Evolutionary conservation across 2,888 invertebrate species (phyloP), one percentile per base, ranked within the genome.

Genomic region (Bellardia pandia): DNA sequence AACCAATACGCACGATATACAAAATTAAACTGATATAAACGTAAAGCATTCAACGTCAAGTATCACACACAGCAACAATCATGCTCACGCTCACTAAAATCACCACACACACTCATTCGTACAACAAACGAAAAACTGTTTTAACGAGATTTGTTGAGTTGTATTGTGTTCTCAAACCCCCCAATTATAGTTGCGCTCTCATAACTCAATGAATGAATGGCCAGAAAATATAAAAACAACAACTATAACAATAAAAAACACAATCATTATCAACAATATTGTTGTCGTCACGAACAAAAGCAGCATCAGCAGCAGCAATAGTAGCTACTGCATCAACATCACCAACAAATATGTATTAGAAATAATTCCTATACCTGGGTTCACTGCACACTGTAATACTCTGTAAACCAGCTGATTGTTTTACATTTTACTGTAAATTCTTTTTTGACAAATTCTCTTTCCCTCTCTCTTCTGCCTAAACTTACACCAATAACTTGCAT

Each of bases 1-100:
- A 76, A 85, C 85, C 53, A 64, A 76, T 33, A 80, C 85, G 69
- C 85, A 76, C 85, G 85, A 85, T 75, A 76, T 75, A 75, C 75
- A 85, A 80, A 69, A 53, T 85, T 75, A 53, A 85, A 85, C 85
- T 85, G 79, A 85, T 75, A 68, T 74, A 68, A 74, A 60, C 56
- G n/a, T 74, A 33, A 68, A 56, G 23, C 62, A 79, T 4, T n/a
- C 53, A 79, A 69, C 9, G 48, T 68, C 33, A 85, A 85, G 51
- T 60, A 79, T 62, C 81, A 66, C 56, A 79, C 68, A 66, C 42
- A 33, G 16, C 37, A 64, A 40, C 64, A 53, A 11, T 23, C 42
- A 45, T 66, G 42, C 76, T 64, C 64, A 69, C 42, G 56, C 75
- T 60, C 40, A 14, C 30, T 60, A 45, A 62, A 8, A 48, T 11